Evolutionary conservation across 2,113 vertebrate genomes (phyloP).

Genomic region (Oryctolagus cuniculus): DNA sequence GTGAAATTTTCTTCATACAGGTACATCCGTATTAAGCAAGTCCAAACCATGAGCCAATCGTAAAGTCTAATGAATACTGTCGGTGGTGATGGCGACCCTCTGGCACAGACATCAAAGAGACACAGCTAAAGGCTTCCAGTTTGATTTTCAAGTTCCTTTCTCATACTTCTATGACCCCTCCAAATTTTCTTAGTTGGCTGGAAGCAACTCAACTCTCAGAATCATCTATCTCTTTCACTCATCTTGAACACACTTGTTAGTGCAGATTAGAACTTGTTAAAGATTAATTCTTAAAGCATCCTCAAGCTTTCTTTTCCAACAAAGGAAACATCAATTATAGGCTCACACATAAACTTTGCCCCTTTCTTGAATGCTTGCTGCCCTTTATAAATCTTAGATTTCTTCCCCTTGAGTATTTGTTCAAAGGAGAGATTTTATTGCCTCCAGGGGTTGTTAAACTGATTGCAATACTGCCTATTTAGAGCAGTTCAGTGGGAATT

Average conservation of each 20-base stretch:
- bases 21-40: slow-evolving; percentile 27
- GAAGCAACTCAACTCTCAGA: slow-evolving; percentile 93
- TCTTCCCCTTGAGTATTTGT: slow-evolving; percentile 94
- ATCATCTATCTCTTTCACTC: slow-evolving; percentile 90
- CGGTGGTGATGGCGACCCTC: not conserved
- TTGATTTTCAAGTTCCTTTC: slow-evolving; percentile 81
- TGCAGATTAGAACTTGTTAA: slow-evolving; percentile 97
- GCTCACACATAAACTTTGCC: slow-evolving; percentile 97
- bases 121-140: slow-evolving; percentile 62
- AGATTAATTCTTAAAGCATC: slow-evolving; percentile 97
- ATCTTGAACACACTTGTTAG: slow-evolving; percentile 93
- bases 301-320: slow-evolving; percentile 92
- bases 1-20: slow-evolving; percentile 37
- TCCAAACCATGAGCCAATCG: not conserved
- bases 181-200: slow-evolving; percentile 91
- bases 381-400: slow-evolving; percentile 96
- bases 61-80: not conserved
- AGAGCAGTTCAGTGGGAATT: slow-evolving; percentile 96
- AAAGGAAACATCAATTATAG: slow-evolving; percentile 96
- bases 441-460: slow-evolving; percentile 99
- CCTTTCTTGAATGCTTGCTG: slow-evolving; percentile 94
- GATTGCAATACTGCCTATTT: slow-evolving; percentile 97
- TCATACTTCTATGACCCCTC: slow-evolving; percentile 88
- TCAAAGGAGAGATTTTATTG: slow-evolving; percentile 96
- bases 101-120: slow-evolving; percentile 33